Conservation (phyloP, 2,113 vertebrate species). For the Mionectes macconnelli region DNA sequence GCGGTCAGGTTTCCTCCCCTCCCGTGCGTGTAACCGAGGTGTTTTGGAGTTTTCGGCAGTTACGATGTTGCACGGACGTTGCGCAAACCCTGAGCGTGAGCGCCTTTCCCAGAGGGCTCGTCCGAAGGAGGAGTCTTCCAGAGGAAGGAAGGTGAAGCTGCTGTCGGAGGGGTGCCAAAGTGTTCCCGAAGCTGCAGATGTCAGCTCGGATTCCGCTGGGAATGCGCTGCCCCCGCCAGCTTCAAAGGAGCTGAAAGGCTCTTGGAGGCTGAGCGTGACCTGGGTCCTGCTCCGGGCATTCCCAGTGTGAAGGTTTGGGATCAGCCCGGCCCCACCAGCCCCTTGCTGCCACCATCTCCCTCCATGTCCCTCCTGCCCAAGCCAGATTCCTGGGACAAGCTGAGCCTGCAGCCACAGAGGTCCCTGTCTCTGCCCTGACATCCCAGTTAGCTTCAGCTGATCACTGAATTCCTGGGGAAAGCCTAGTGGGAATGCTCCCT, state of each 20-base stretch:
- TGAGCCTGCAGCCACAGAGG: background rate
- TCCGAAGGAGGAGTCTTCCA: background rate
- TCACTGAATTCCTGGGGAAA: background rate
- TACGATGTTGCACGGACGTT: background rate
- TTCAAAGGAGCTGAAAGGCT: background rate
- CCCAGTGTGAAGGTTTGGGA: rapidly evolving
- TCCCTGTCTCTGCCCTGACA: background rate
- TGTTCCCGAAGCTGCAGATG: background rate
- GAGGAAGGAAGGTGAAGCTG: background rate
- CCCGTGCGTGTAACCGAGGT: rapidly evolving
- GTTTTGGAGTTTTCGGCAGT: background rate
- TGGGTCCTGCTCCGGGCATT: background rate
- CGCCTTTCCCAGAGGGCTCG: background rate
- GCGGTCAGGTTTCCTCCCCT: background rate
- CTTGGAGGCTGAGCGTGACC: background rate
- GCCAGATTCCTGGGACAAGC: background rate
- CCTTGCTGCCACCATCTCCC: background rate
- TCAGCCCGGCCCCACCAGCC: background rate
- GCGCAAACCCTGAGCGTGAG: background rate
- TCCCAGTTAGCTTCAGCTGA: background rate
- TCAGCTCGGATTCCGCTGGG: background rate
- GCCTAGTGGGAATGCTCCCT: background rate
- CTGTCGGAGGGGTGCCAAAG: background rate
- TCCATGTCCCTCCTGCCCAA: background rate
- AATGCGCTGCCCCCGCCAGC: background rate